These are phyloP conservation scores for Neomorphus geoffroyi DNA, from an alignment of 2,797 vertebrate genomes.

Conservation along the genomic window DNA sequence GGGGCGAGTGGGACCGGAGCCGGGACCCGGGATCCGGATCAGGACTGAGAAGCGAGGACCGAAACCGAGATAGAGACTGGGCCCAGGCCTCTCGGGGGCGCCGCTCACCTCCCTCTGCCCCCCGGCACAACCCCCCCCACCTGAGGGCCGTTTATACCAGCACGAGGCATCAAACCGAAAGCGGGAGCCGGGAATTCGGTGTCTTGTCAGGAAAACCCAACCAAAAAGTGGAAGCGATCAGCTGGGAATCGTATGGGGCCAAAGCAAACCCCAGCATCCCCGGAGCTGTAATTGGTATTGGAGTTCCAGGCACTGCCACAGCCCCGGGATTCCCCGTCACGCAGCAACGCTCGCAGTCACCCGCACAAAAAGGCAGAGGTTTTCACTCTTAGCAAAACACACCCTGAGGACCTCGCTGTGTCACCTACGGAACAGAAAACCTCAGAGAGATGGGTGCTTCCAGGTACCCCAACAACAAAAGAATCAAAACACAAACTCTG, in stretches of 20 bases:
- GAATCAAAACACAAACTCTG: background rate
- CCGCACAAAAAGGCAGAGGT: background rate
- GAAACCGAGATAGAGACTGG: too few relatives aligned
- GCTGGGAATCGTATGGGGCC: background rate
- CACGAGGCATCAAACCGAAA: background rate
- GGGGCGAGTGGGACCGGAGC: too few relatives aligned
- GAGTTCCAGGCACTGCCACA: background rate
- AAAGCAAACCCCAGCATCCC: background rate
- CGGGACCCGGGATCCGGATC: too few relatives aligned
- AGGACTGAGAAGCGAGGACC: too few relatives aligned
- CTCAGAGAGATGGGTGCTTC: background rate
- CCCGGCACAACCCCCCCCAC: too few relatives aligned
- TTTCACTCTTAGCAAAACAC: background rate
- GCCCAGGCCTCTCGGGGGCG: too few relatives aligned
- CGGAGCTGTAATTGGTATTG: background rate
- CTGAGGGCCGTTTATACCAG: background rate
- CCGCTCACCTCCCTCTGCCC: background rate
- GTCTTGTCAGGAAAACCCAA: background rate
- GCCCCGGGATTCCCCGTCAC: background rate
- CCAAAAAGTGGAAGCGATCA: background rate
- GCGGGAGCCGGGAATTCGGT: too few relatives aligned
- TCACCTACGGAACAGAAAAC: background rate
- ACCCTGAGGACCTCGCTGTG: background rate
- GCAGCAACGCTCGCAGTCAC: background rate
- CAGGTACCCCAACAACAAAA: background rate